Percentiles rank a stretch among this genome's conserved stretches.
phyloP scores from a whole-genome alignment of 2,113 vertebrate species.

The Heptranchias perlo region DNA sequence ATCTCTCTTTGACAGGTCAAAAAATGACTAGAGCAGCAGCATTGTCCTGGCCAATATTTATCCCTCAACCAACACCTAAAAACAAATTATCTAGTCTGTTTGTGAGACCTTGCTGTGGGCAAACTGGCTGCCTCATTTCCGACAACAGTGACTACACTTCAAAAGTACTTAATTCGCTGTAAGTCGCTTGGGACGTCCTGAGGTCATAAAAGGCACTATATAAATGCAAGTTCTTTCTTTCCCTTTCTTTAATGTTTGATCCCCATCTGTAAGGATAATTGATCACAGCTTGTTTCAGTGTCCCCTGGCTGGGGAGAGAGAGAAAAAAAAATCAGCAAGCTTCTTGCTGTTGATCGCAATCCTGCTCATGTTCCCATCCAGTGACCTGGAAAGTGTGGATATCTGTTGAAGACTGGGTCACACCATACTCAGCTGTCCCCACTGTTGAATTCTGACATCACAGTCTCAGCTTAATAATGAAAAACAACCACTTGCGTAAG shows the following conservation, averaged over 20 bases:
- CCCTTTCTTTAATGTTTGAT: too few relatives aligned
- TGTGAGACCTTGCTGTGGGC: too few relatives aligned
- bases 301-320: too few relatives aligned
- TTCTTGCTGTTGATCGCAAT: background rate
- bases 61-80: too few relatives aligned
- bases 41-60: too few relatives aligned
- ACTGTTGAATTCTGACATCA: background rate
- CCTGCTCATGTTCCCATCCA: background rate
- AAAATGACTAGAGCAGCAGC: too few relatives aligned
- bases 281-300: background rate
- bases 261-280: background rate
- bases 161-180: background rate
- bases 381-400: background rate
- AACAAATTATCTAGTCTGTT: too few relatives aligned
- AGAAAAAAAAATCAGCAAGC: background rate
- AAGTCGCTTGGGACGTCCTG: background rate
- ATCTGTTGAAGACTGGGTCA: too few relatives aligned
- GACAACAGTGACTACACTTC: background rate
- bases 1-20: too few relatives aligned
- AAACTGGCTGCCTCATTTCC: too few relatives aligned
- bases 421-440: background rate
- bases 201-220: background rate
- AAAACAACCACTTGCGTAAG: background rate
- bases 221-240: too few relatives aligned
- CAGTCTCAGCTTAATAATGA: background rate